Evolutionary conservation across 2,797 vertebrate genomes (phyloP).

Genomic region (Anniella stebbinsi): DNA sequence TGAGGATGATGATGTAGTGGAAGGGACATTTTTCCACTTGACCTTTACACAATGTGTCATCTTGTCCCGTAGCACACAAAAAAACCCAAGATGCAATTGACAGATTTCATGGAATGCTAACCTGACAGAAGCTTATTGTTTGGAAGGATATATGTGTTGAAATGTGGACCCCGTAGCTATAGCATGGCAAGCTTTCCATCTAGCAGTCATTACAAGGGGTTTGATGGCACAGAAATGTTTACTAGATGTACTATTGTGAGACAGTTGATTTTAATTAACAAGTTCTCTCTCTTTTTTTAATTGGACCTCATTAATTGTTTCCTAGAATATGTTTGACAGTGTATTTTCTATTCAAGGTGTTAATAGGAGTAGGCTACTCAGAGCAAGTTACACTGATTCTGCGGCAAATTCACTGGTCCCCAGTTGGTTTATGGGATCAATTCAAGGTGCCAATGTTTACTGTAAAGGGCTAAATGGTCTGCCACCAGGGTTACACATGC

Average conservation of each 20-base stretch:
- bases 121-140: conserved; percentile 68
- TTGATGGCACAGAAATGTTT: conserved; percentile 28
- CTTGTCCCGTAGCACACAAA: conserved; percentile 61
- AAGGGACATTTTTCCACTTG: conserved; percentile 80
- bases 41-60: conserved; percentile 75
- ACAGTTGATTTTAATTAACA: conserved; percentile 43
- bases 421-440: neutral
- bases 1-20: conserved; percentile 69
- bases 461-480: neutral
- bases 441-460: neutral
- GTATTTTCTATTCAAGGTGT: neutral
- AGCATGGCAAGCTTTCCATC: conserved; percentile 32
- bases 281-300: conserved; percentile 1
- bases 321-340: conserved; percentile 20
- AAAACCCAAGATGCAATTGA: conserved; percentile 67
- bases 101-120: conserved; percentile 68
- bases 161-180: conserved; percentile 46
- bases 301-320: neutral
- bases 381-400: neutral
- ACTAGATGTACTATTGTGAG: conserved; percentile 31
- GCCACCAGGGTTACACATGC: neutral
- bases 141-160: conserved; percentile 48
- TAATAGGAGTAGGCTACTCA: neutral
- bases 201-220: conserved; percentile 29
- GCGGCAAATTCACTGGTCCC: neutral